Base-by-base conservation (phyloP, 2,797 vertebrate genomes). In the Brotula barbata region DNA sequence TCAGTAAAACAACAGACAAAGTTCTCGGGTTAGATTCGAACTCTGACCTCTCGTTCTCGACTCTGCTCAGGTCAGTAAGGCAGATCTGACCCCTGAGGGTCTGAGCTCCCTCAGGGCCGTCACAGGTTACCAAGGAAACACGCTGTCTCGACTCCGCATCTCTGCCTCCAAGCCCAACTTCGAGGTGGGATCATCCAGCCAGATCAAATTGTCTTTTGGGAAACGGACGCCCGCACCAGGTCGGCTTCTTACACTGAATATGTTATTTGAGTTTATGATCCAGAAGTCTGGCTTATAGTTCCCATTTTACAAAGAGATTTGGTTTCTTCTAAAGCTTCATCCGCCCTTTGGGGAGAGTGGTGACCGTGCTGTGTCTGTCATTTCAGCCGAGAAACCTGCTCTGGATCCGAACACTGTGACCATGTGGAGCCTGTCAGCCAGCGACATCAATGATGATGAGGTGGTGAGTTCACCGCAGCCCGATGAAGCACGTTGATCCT, bases 111-210 rank as follows among this genome's bases (percentile, higher is more conserved):
- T 93, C 1, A 82, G 2, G 60, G 67, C 86, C 0, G 66, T 57
- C 48, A 83, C 93, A 21, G 91, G 86, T 40, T 92, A 89, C 64
- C 86, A 90, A 23, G 90, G 89, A 19, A 84, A 82, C 63, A 79
- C 86, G 4, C 73, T 94, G 46, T 72, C 80, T 1, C 73, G 84
- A 43, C 60, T 94, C 25, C 91, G 90, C 8, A 1, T 98, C 3
- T 92, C 90, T 31, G 95, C 93, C 73, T 89, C 83, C 69, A 99
- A 99, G 71, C 97, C 97, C 0, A 83, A 90, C 81, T 98, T 93
- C 0, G 96, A 99, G 89, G 91, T 98, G 52, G 97, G 97, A n/a
- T 95, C 96, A 12, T 96, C 94, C 5, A 92, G 84, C 58, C 95
- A 94, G 69, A 89, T 99, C 36, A 95, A 90, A 61, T 89, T 97